Conservation (phyloP, 2,797 vertebrate genomes). For the Notamacropus eugenii region DNA sequence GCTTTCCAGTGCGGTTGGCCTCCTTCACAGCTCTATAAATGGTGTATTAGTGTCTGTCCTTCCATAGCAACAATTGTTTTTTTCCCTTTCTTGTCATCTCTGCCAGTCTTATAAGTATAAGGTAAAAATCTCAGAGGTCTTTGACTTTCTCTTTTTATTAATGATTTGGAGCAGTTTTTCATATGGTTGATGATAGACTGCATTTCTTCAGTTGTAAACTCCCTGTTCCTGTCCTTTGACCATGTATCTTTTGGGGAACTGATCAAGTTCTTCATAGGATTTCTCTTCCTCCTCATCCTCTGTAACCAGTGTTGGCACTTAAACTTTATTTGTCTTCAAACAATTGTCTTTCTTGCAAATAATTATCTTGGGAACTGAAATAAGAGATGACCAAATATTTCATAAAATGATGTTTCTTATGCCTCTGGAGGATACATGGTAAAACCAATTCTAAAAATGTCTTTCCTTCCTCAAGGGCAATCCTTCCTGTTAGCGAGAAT, state of each 20-base stretch:
- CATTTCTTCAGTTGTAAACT: neutral
- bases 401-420: neutral
- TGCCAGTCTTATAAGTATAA: neutral
- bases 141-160: neutral
- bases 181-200: neutral
- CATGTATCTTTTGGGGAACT: neutral
- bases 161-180: neutral
- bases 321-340: neutral
- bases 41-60: neutral
- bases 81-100: neutral
- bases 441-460: neutral
- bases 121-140: neutral
- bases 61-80: neutral
- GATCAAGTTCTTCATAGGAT: neutral
- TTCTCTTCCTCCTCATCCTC: no score
- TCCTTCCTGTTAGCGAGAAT: neutral
- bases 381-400: neutral
- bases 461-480: neutral
- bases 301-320: neutral
- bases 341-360: neutral
- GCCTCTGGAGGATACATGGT: neutral
- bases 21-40: neutral
- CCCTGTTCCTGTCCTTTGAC: neutral
- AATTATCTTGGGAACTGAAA: neutral
- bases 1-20: no score